Conservation (phyloP, 2,113 vertebrate species). For the Ceyx cyanopectus region DNA sequence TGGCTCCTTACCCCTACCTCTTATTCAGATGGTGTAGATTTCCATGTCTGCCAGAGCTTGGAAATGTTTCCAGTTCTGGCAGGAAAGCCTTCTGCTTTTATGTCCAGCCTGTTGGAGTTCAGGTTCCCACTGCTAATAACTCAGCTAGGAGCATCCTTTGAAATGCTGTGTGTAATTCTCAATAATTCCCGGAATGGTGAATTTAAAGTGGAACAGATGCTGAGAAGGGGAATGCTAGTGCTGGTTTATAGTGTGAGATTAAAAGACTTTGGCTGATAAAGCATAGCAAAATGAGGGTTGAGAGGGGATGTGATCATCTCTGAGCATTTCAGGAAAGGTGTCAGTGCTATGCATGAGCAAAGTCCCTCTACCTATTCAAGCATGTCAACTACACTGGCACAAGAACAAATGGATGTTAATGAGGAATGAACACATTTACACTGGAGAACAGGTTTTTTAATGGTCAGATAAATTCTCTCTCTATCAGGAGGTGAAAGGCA, state of each 20-base stretch:
- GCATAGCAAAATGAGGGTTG: background rate
- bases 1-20: background rate
- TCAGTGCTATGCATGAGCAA: background rate
- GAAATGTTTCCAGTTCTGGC: background rate
- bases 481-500: conserved; percentile 24
- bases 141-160: conserved; percentile 18
- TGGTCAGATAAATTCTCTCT: background rate
- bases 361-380: background rate
- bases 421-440: background rate
- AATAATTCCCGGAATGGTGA: background rate
- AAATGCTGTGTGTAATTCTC: background rate
- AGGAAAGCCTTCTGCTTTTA: conserved; percentile 16
- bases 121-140: background rate
- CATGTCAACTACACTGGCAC: background rate
- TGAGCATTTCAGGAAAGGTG: background rate
- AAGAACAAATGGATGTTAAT: conserved; percentile 36
- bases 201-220: conserved; percentile 5
- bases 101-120: background rate
- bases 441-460: background rate
- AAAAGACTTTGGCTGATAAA: conserved; percentile 13
- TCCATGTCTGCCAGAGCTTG: background rate
- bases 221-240: background rate
- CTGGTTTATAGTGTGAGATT: background rate
- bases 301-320: background rate
- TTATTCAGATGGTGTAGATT: background rate